Base-by-base conservation (phyloP, 2,113 vertebrate species). In the Ptilonorhynchus violaceus region DNA sequence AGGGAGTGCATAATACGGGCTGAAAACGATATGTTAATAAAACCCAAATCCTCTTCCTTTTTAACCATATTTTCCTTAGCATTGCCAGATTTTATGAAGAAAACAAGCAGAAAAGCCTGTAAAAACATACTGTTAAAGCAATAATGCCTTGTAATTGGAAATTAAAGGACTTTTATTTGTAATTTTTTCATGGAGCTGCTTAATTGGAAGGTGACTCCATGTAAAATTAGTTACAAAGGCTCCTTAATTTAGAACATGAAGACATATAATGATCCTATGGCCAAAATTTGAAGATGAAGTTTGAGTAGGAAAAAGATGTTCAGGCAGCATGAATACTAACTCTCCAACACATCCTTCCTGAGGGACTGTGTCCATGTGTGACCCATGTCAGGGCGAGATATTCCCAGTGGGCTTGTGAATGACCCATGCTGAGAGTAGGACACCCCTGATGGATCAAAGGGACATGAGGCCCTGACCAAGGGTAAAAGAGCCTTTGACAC, bases 391-490 rank as follows among this genome's bases (percentile, higher is more conserved):
- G 35, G 50, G 16, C 4, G 68, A 37, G 31, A 27, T 12, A 58
- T 47, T 20, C 11, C 15, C 14, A 47, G 6, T 1, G 1, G 7
- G 9, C 33, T 41, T 60, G 33, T 35, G 25, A 66, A 41, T n/a
- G 15, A 50, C 15, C 28, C 21, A 14, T 1, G 2, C 14, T 66
- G 22, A 7, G 5, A 8, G 7, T 35, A 31, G 20, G 11, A 55
- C 10, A 35, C 4, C 16, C 22, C 1, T 41, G 30, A 30, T 4
- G 10, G 27, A n/a, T 18, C 27, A 56, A 70, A 66, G 8, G 5
- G 12, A 11, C 22, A 15, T 41, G 13, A 60, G 9, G 44, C 5
- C 4, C 11, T 59, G 15, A 10, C 24, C 1, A 0, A 69, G 9
- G 5, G 6, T 55, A 44, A 55, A 52, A 76, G 18, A 41, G 1